Conservation (phyloP, 2,113 vertebrate genomes). For the Paramormyrops kingsleyae region DNA sequence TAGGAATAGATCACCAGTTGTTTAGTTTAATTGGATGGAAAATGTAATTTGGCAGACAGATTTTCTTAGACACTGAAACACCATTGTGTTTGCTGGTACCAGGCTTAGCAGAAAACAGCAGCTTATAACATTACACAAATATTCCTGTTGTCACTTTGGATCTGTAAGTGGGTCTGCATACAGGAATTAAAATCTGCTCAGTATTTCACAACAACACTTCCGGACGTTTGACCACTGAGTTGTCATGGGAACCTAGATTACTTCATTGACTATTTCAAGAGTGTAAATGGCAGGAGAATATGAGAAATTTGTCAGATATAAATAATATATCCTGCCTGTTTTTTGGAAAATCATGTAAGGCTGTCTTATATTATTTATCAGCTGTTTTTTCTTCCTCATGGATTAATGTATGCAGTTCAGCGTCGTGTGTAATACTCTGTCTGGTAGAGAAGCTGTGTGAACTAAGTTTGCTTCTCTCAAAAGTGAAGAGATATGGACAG, state of each 20-base stretch:
- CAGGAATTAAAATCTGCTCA: not conserved
- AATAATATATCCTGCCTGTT: not conserved
- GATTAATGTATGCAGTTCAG: not conserved
- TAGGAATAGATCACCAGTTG: not conserved
- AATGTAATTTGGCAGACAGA: not conserved
- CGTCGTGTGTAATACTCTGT: not conserved
- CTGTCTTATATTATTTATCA: not conserved
- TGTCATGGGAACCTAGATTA: not conserved
- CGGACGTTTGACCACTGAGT: not conserved
- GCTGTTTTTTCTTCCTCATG: not conserved
- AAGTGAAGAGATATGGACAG: not conserved
- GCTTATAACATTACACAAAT: not conserved
- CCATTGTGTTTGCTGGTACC: not conserved
- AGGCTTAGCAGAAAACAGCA: not conserved
- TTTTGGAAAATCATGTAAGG: not conserved
- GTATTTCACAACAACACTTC: too few species aligned
- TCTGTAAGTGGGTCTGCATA: not conserved
- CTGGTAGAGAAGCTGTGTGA: not conserved
- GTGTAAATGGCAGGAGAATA: not conserved
- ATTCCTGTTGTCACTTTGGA: not conserved
- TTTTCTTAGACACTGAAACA: not conserved
- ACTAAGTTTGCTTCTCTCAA: not conserved
- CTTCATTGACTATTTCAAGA: not conserved
- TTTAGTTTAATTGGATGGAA: not conserved
- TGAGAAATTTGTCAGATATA: not conserved